Evolutionary conservation across 2,888 invertebrate genomes (phyloP).

Genomic region (Hoplodrina ambigua): DNA sequence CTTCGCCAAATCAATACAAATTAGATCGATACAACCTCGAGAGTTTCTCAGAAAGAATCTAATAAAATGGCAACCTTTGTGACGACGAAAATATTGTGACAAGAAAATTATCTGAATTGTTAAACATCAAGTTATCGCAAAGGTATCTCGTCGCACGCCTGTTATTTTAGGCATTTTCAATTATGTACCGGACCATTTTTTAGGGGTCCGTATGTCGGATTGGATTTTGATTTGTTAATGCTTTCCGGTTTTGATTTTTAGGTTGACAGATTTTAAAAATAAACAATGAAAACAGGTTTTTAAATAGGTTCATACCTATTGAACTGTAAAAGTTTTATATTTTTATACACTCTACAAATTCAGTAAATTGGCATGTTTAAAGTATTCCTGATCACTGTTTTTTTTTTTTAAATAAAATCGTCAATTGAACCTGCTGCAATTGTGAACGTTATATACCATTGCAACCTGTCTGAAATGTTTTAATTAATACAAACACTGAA

Average conservation of each 20-base stretch:
- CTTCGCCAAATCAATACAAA: slow-evolving; percentile 40
- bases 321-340: not conserved
- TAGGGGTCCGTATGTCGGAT: slow-evolving; percentile 26
- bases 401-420: too few species aligned
- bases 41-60: slow-evolving; percentile 44
- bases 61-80: slow-evolving; percentile 36
- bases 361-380: too few species aligned
- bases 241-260: not conserved
- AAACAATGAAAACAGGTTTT: too few species aligned
- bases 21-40: slow-evolving; percentile 38
- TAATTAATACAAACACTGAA: too few species aligned
- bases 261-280: not conserved
- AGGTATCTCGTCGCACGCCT: slow-evolving; percentile 67
- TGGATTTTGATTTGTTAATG: not conserved
- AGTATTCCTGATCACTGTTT: too few species aligned
- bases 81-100: slow-evolving; percentile 72
- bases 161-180: slow-evolving; percentile 89
- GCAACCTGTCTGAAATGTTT: too few species aligned
- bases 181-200: slow-evolving; percentile 74
- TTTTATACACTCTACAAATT: too few species aligned
- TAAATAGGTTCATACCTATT: too few species aligned
- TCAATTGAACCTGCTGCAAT: too few species aligned
- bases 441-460: too few species aligned
- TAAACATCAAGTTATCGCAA: slow-evolving; percentile 74
- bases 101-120: slow-evolving; percentile 78